Percentiles rank a stretch among this genome's conserved stretches.
Conservation (phyloP, 1,140 invertebrate species). For the Lepidurus arcticus region DNA sequence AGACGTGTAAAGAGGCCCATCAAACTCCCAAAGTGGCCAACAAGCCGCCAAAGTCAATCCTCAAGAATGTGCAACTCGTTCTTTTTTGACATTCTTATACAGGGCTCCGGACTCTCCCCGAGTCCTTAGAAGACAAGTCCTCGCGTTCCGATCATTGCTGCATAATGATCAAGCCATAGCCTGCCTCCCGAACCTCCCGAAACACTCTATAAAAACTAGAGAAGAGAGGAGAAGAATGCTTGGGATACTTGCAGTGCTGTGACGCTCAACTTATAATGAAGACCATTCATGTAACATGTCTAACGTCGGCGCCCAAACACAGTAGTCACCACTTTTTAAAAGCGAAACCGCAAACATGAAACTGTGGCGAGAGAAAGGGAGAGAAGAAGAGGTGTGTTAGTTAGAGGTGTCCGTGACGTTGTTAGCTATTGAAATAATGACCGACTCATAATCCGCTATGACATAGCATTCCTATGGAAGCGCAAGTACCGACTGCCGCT, state of each 20-base stretch:
- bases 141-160: background rate
- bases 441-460: slow-evolving; percentile 7
- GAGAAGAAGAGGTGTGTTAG: background rate
- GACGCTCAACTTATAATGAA: slow-evolving; percentile 8
- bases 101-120: background rate
- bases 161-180: slow-evolving; percentile 9
- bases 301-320: slow-evolving; percentile 17
- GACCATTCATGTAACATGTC: slow-evolving; percentile 2
- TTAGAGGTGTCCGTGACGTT: background rate
- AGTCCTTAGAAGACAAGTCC: too few relatives aligned
- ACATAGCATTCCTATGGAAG: slow-evolving; percentile 16
- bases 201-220: background rate
- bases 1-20: slow-evolving; percentile 12
- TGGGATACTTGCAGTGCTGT: background rate
- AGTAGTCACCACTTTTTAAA: slow-evolving; percentile 19
- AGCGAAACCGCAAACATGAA: slow-evolving; percentile 21
- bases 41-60: slow-evolving; percentile 1
- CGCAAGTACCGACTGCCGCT: background rate
- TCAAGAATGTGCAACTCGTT: slow-evolving; percentile 22
- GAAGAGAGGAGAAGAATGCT: background rate
- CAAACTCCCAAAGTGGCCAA: slow-evolving; percentile 8
- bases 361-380: background rate
- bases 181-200: background rate
- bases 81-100: background rate
- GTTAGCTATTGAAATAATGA: slow-evolving; percentile 11